Base-by-base conservation (phyloP, 2,888 invertebrate genomes). In the Leptinotarsa rubiginosa region DNA sequence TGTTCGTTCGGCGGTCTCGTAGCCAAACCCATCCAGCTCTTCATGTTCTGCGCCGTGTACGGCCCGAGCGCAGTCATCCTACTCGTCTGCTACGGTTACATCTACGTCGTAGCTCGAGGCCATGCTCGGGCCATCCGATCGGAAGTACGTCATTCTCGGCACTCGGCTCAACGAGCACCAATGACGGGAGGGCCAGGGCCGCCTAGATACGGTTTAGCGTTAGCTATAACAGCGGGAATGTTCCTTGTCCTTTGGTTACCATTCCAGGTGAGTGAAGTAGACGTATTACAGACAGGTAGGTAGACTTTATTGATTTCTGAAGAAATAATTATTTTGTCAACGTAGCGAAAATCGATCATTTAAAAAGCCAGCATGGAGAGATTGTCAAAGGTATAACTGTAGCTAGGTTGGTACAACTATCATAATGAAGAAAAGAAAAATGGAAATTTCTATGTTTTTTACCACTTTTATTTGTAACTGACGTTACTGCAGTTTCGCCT, bases 191-290 rank as follows among this genome's bases (percentile, higher is more conserved):
- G 70, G 3, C 79, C 77, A 5, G 85, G 88, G 56, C 84, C 88
- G 49, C 90, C 91, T 13, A 88, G 91, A 71, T 92, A 92, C 83
- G 91, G 92, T 20, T 88, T 91, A 77, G 92, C 92, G 0, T 85
- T 92, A 74, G 91, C 91, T 5, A 88, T 91, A 75, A 91, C 92
- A n/a, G 89, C 92, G 15, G 91, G 92, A 59, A 89, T 90, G 74
- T 92, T 92, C 83, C 87, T 92, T 71, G 85, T 89, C 15, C 86
- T 91, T 31, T 92, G 92, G 92, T 85, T 91, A 78, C 92, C 92
- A 3, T 91, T 92, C 84, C 91, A 91, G 88, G 90, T 91, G 76
- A 86, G 80, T 75, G 47, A 10, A 41, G 41, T 12, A 41, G 41
- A 41, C 12, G 1, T 31, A 20, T 20, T 20, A 20, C 20, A 20